Evolutionary conservation across 2,888 invertebrate species (phyloP), one percentile per base, ranked within the genome.

Genomic region (Monochamus alternatus): DNA sequence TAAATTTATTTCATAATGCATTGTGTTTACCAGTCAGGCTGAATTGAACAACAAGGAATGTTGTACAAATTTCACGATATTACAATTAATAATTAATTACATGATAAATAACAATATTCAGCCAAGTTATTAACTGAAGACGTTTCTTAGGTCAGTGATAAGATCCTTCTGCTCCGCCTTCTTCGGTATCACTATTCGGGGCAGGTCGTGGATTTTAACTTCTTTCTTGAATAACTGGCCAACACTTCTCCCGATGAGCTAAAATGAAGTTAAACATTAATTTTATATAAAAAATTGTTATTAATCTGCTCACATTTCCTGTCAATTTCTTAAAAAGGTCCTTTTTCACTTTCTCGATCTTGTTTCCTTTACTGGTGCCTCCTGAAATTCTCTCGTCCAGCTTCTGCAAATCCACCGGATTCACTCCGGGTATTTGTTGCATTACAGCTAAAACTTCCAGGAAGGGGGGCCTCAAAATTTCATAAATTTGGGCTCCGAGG

Each of bases 291-390:
- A 38, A 38, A 38, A 38, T 5, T 38, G 38, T 38, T 38, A 38
- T 38, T 47, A 55, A 0, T 14, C 65, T 73, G 85, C 89, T 88
- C 88, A 95, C 95, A 89, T 94, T 93, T 77, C 93, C 93, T 8
- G 96, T 96, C 82, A 96, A 93, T 89, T 96, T 97, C 90, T 95
- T 97, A 89, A 97, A 97, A 67, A 96, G 90, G 87, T 98, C 97
- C 82, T 96, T 96, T 87, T 96, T 97, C 83, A 94, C 94, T 87
- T 97, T 97, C 86, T 97, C 97, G 62, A 95, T 93, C 88, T 96
- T 95, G 86, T 94, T 93, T 70, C 95, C 95, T 84, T 94, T 94
- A 81, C 92, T 90, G 14, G 92, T 92, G 70, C 90, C 90, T 1
- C 91, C 90, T 43, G 92, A 90, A 87, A 97, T 93, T 86, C 95